These are phyloP conservation scores for Habrosyne pyritoides DNA, from an alignment of 2,888 invertebrate genomes.

Conservation along the genomic window DNA sequence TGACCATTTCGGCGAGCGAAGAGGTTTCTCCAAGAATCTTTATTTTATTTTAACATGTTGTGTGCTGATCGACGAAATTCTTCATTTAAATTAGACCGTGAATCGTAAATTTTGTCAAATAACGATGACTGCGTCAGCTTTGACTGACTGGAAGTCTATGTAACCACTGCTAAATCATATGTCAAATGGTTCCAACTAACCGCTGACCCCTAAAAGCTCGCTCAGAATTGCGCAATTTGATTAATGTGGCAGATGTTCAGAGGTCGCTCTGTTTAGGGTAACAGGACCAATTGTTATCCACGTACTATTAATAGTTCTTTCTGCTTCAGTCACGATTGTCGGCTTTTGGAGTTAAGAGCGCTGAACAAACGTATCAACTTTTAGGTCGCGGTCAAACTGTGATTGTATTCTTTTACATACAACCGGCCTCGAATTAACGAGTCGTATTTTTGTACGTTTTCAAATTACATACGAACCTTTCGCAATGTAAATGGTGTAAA, in stretches of 20 bases:
- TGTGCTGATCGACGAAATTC: no score
- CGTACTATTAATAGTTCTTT: constrained; percentile 20
- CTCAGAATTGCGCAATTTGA: constrained; percentile 2
- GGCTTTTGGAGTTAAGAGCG: constrained; percentile 18
- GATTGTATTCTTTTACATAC: constrained; percentile 52
- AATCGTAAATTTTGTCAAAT: no score
- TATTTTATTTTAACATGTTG: no score
- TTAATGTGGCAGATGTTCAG: constrained; percentile 11
- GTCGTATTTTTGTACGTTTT: constrained; percentile 49
- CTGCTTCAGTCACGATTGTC: constrained; percentile 28
- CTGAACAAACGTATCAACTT: constrained; percentile 29
- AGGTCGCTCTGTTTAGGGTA: constrained; percentile 29
- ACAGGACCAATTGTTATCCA: constrained; percentile 16
- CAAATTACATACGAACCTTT: constrained; percentile 31
- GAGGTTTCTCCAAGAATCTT: no score
- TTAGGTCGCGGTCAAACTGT: constrained; percentile 64
- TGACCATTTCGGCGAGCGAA: no score
- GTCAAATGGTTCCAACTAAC: neutral
- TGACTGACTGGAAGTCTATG: no score
- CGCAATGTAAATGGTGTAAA: constrained; percentile 11
- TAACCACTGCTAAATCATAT: neutral
- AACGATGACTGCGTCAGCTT: no score
- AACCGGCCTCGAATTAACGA: constrained; percentile 58
- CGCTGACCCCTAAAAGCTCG: neutral
- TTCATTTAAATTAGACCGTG: no score